phyloP scores from a whole-genome alignment of 2,797 vertebrate species.

The Pseudotriccus pelzelni region DNA sequence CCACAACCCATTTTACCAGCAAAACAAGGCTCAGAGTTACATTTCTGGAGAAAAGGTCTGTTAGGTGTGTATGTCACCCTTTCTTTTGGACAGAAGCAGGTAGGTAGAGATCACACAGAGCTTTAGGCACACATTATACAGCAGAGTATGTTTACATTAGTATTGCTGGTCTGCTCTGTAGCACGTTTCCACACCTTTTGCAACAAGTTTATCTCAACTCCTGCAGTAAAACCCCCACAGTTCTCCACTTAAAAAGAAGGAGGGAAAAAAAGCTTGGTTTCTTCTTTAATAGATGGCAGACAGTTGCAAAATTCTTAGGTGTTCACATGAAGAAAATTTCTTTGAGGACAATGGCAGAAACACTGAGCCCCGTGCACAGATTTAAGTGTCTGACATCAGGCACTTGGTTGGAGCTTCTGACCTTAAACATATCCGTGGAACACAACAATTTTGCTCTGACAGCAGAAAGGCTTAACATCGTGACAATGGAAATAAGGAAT shows the following conservation, averaged over 20 bases:
- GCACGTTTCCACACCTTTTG: background rate
- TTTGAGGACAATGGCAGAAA: background rate
- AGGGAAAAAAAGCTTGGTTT: background rate
- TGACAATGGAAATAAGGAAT: background rate
- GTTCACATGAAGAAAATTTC: background rate
- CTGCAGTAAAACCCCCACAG: background rate
- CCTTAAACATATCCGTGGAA: background rate
- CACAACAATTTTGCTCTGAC: background rate
- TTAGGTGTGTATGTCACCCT: too few species aligned
- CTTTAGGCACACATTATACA: background rate
- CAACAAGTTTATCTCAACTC: background rate
- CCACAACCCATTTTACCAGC: background rate
- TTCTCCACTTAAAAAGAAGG: background rate
- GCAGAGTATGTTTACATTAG: background rate
- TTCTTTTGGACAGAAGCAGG: background rate
- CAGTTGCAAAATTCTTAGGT: background rate
- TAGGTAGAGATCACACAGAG: background rate
- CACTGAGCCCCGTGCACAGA: accelerated
- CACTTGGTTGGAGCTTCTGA: background rate
- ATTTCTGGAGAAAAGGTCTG: background rate
- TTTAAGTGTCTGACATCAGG: background rate
- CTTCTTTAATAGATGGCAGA: background rate
- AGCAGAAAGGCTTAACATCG: background rate
- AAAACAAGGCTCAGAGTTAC: background rate
- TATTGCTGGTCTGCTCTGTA: background rate